Evolutionary conservation across 2,888 invertebrate genomes (phyloP).

Genomic region (Carabus problematicus): DNA sequence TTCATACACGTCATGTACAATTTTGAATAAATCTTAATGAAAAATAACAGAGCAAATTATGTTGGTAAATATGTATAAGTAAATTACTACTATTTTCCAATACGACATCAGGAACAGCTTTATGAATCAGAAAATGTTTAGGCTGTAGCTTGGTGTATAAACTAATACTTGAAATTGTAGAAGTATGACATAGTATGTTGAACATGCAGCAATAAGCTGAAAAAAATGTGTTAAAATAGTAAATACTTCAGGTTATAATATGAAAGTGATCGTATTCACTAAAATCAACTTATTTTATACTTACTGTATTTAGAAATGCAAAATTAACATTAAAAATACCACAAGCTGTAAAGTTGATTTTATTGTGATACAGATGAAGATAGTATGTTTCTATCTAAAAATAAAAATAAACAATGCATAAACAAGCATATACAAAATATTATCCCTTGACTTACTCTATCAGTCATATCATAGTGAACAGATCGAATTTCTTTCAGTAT

Average conservation of each 20-base stretch:
- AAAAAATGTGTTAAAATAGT: background rate
- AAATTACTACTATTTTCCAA: no score
- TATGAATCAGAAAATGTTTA: no score
- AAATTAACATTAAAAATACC: conserved; percentile 3
- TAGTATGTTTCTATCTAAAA: conserved; percentile 1
- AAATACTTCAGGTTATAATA: background rate
- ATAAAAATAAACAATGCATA: background rate
- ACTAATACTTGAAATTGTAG: background rate
- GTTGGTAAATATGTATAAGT: no score
- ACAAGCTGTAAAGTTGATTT: conserved; percentile 3
- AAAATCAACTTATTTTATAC: background rate
- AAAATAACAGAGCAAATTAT: no score
- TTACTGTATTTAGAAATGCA: conserved; percentile 6
- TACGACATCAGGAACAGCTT: no score
- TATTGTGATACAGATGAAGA: conserved; percentile 2
- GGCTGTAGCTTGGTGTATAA: no score
- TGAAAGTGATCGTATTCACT: background rate
- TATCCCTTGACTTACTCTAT: background rate
- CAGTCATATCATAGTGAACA: background rate
- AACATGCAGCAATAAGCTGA: conserved; percentile 8
- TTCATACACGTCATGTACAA: no score
- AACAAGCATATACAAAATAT: background rate
- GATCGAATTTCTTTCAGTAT: background rate
- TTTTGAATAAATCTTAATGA: no score
- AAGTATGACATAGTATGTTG: conserved; percentile 10